Percentiles rank a stretch among this genome's conserved stretches.
These are phyloP conservation scores for Takifugu rubripes DNA, from an alignment of 2,797 vertebrate genomes.

Conservation along the genomic window DNA sequence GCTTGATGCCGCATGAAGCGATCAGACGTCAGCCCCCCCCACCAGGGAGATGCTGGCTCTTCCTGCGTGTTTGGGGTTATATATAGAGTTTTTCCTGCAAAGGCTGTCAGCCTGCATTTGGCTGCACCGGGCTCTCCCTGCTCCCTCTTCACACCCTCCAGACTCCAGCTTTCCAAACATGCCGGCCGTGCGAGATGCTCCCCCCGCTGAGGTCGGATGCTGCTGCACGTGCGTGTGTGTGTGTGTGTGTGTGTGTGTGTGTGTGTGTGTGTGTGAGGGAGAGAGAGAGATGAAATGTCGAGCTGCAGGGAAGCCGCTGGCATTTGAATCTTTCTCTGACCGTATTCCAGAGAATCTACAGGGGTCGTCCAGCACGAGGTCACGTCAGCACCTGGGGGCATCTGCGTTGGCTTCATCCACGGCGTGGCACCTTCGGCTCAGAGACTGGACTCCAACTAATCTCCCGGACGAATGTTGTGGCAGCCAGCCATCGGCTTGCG, in stretches of 20 bases:
- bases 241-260: conserved; percentile 16
- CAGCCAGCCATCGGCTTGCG: conserved; percentile 57
- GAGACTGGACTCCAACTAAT: conserved; percentile 29
- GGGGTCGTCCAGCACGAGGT: background rate
- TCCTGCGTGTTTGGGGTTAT: conserved; percentile 57
- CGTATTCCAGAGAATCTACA: background rate
- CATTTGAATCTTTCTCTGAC: conserved; percentile 20
- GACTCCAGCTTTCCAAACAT: conserved; percentile 36
- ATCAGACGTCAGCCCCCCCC: conserved; percentile 14
- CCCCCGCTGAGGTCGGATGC: conserved; percentile 60
- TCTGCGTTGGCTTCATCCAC: background rate
- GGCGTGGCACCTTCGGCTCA: conserved; percentile 10
- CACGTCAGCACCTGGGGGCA: conserved; percentile 4
- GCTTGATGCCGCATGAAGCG: conserved; percentile 38
- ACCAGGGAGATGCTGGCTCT: conserved; percentile 34
- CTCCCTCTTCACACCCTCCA: conserved; percentile 55
- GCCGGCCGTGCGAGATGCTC: conserved; percentile 25
- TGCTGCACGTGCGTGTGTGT: conserved; percentile 9
- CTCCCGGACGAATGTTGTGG: conserved; percentile 31
- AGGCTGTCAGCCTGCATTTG: conserved; percentile 61
- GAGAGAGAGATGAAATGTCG: conserved; percentile 30
- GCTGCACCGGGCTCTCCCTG: conserved; percentile 36
- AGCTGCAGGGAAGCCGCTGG: conserved; percentile 30
- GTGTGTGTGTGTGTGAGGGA: conserved; percentile 17
- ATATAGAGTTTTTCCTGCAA: conserved; percentile 66